A percentile compares a stretch with the other conserved stretches of the same genome.
Evolutionary conservation across 2,797 vertebrate species (phyloP).

Genomic region (Gambelia wislizenii): DNA sequence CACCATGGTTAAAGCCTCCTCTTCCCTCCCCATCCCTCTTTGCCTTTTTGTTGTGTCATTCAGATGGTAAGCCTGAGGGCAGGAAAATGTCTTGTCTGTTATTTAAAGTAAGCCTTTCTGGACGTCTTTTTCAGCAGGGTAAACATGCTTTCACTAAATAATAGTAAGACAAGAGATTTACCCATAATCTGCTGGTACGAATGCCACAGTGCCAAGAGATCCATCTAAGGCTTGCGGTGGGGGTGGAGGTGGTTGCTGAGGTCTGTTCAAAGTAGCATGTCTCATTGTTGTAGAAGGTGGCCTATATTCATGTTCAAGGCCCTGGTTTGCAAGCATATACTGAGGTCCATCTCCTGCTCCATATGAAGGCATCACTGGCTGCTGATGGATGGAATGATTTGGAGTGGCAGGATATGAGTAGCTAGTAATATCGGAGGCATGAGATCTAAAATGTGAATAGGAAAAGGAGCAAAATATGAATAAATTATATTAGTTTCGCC

Average conservation of each 20-base stretch:
- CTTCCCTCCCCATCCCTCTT: neutral
- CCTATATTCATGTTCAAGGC: constrained; percentile 87
- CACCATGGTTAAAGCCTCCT: neutral
- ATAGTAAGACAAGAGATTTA: constrained; percentile 68
- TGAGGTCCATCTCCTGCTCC: constrained; percentile 74
- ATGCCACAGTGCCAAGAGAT: constrained; percentile 82
- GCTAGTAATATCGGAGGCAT: constrained; percentile 86
- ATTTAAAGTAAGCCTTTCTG: neutral
- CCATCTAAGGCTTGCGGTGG: constrained; percentile 87
- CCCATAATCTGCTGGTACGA: constrained; percentile 90
- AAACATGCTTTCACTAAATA: neutral
- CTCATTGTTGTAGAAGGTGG: constrained; percentile 83
- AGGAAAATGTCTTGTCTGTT: neutral
- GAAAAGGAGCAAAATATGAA: constrained; percentile 42
- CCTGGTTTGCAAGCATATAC: constrained; percentile 77
- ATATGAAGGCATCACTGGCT: constrained; percentile 86
- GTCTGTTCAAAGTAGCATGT: constrained; percentile 89
- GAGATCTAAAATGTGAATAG: constrained; percentile 83
- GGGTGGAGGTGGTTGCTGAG: constrained; percentile 92
- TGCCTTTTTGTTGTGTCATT: neutral
- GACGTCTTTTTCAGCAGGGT: neutral
- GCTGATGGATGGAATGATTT: constrained; percentile 90
- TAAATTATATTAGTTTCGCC: neutral
- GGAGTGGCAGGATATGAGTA: constrained; percentile 93
- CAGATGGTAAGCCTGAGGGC: neutral